Percentiles rank a stretch among this genome's conserved stretches.
These are phyloP conservation scores for Odontesthes bonariensis DNA, from an alignment of 2,113 vertebrate species.

Conservation along the genomic window DNA sequence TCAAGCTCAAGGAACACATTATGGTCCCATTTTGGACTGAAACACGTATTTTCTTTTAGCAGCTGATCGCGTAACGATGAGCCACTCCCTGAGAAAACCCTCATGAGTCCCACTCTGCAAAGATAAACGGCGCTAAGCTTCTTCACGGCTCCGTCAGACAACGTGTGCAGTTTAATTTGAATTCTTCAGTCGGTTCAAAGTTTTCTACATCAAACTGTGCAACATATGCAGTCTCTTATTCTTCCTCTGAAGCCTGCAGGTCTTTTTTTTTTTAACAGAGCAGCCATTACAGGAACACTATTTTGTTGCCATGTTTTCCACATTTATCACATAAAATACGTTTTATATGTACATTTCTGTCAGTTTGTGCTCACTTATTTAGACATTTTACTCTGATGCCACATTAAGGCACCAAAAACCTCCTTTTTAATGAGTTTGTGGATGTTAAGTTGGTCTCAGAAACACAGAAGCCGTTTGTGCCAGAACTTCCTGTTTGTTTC, in stretches of 20 bases:
- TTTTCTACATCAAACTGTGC: not conserved
- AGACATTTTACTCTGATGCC: not conserved
- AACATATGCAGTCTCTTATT: not conserved
- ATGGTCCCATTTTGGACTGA: not conserved
- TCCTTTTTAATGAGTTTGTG: too few species aligned
- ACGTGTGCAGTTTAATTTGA: not conserved
- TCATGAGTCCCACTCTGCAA: constrained; percentile 17
- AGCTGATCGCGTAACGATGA: not conserved
- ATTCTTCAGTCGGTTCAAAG: not conserved
- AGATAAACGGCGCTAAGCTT: constrained; percentile 19
- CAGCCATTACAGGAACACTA: not conserved
- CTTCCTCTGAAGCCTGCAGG: not conserved
- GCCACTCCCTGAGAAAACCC: constrained; percentile 72
- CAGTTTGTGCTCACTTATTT: not conserved
- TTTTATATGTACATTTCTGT: not conserved
- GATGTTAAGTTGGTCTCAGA: not conserved
- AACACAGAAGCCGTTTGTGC: not conserved
- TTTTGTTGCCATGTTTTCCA: not conserved
- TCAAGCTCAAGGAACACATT: too few species aligned
- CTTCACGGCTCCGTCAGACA: not conserved
- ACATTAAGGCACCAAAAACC: not conserved
- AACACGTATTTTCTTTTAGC: not conserved
- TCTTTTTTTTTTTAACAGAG: not conserved
- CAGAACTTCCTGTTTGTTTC: too few species aligned
- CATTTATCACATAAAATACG: not conserved